Percentiles rank a stretch among this genome's conserved stretches.
phyloP scores from a whole-genome alignment of 2,888 invertebrate genomes.

The Cheilosia variabilis region DNA sequence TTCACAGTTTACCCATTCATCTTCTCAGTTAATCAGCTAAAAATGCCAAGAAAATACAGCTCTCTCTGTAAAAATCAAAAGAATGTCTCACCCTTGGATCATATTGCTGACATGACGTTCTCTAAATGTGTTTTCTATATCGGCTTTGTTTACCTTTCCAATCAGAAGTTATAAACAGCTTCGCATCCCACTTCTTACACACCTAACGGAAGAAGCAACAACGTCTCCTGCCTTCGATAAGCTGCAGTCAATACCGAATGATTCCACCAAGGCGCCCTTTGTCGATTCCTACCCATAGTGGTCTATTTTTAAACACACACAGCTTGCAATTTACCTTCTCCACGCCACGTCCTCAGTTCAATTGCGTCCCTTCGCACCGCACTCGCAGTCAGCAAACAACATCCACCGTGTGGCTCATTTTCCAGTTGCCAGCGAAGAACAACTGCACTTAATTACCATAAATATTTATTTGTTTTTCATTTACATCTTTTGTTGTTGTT shows the following conservation, averaged over 20 bases:
- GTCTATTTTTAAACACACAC: not conserved
- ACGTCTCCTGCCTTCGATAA: not conserved
- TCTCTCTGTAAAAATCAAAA: not conserved
- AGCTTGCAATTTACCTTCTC: constrained; percentile 4
- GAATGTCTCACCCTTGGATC: not conserved
- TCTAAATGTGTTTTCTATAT: not conserved
- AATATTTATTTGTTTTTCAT: constrained; percentile 71
- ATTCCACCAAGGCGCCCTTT: constrained; percentile 4
- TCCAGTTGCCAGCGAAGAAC: constrained; percentile 28
- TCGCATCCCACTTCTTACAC: not conserved
- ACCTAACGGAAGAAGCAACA: not conserved
- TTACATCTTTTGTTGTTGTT: constrained; percentile 56
- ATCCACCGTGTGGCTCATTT: constrained; percentile 3
- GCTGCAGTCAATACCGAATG: not conserved
- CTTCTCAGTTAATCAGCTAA: too few species aligned
- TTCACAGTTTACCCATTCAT: too few species aligned
- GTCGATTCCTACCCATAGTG: not conserved
- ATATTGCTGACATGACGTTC: not conserved
- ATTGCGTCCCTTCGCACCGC: not conserved
- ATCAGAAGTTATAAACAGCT: not conserved
- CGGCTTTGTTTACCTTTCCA: not conserved
- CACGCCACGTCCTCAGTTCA: not conserved
- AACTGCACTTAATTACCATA: constrained; percentile 66
- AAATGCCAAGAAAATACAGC: too few species aligned
- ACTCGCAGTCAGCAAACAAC: not conserved